phyloP scores from a whole-genome alignment of 2,888 invertebrate species.

The Melipona beecheii region DNA sequence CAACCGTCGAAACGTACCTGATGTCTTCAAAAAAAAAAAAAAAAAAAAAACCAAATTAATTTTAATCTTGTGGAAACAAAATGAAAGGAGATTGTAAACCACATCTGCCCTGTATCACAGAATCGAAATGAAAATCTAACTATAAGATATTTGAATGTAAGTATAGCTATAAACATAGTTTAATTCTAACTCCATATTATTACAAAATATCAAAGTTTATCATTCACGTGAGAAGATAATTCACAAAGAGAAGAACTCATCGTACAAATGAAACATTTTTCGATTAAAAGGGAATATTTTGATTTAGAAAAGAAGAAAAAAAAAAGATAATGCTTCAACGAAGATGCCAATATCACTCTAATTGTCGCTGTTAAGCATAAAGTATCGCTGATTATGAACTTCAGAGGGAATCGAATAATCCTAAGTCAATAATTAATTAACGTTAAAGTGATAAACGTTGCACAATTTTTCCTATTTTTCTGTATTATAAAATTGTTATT shows the following conservation, averaged over 20 bases:
- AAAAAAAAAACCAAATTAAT: constrained; percentile 46
- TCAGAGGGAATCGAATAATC: constrained; percentile 29
- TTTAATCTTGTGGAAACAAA: constrained; percentile 36
- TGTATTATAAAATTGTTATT: constrained; percentile 23
- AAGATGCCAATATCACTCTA: constrained; percentile 1
- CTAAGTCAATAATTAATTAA: constrained; percentile 46
- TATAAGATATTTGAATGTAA: constrained; percentile 42
- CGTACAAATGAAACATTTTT: constrained; percentile 23
- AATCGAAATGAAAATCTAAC: constrained; percentile 38
- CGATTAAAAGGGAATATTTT: neutral
- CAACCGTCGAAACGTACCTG: constrained; percentile 70
- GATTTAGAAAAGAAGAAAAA: neutral
- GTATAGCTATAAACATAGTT: constrained; percentile 42
- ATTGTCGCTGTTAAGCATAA: constrained; percentile 1
- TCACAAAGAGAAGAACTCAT: constrained; percentile 15
- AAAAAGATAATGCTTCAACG: constrained; percentile 1
- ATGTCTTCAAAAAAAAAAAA: constrained; percentile 63
- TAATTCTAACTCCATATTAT: constrained; percentile 31
- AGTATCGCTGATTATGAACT: constrained; percentile 23
- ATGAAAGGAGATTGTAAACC: constrained; percentile 18
- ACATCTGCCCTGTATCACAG: constrained; percentile 31
- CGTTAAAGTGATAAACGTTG: constrained; percentile 15
- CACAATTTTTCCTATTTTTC: constrained; percentile 22
- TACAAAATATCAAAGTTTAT: constrained; percentile 43
- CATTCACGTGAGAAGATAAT: constrained; percentile 19